phyloP scores from a whole-genome alignment of 2,888 invertebrate genomes.

The Acronicta psi region DNA sequence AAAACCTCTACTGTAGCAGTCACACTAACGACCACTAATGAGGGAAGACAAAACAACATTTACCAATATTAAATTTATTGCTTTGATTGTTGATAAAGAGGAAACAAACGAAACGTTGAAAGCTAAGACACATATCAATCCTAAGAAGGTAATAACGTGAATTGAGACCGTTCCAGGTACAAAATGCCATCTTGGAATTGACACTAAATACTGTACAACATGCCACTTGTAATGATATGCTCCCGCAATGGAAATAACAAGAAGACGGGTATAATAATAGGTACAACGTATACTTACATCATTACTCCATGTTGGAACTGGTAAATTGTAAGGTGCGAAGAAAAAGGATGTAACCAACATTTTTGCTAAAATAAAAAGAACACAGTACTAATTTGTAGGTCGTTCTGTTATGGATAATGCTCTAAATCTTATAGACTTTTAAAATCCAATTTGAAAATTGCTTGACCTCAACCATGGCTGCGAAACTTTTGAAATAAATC shows the following conservation, averaged over 20 bases:
- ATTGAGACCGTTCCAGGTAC: constrained; percentile 12
- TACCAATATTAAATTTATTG: too few species aligned
- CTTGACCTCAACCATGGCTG: too few species aligned
- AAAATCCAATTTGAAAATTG: too few species aligned
- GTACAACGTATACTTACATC: constrained; percentile 17
- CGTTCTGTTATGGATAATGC: too few species aligned
- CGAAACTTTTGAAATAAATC: too few species aligned
- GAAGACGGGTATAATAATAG: constrained; percentile 30
- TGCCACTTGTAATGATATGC: constrained; percentile 19
- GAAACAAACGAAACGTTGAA: neutral
- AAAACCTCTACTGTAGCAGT: too few species aligned
- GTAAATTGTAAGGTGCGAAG: constrained; percentile 14
- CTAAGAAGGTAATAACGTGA: constrained; percentile 1
- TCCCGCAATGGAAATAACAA: constrained; percentile 33
- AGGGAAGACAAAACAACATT: too few species aligned
- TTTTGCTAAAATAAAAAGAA: too few species aligned
- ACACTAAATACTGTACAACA: constrained; percentile 29
- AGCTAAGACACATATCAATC: neutral
- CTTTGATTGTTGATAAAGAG: neutral
- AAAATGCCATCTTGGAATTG: constrained; percentile 7
- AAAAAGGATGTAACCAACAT: neutral
- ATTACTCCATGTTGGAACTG: constrained; percentile 28
- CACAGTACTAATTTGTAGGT: too few species aligned
- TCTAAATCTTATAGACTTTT: too few species aligned
- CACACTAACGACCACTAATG: too few species aligned